These are phyloP conservation scores for Melinaea marsaeus DNA, from an alignment of 2,888 invertebrate genomes.

Conservation along the genomic window DNA sequence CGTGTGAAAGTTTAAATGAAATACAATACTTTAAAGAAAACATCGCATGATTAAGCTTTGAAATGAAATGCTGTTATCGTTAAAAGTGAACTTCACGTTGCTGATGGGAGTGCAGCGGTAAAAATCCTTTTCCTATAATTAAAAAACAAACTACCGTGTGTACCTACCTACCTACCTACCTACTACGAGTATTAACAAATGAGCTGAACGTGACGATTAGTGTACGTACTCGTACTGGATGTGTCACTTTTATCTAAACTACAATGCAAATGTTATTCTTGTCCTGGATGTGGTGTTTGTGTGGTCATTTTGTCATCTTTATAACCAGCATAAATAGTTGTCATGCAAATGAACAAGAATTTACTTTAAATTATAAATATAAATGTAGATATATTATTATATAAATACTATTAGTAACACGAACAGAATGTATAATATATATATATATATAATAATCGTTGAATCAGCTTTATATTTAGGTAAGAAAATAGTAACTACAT, in stretches of 20 bases:
- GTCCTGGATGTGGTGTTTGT: neutral
- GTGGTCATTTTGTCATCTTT: conserved; percentile 1
- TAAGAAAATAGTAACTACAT: too few relatives aligned
- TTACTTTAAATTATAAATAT: too few relatives aligned
- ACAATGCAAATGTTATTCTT: conserved; percentile 4
- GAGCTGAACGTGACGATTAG: conserved; percentile 13
- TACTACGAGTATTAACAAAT: conserved; percentile 8
- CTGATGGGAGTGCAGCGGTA: conserved; percentile 16
- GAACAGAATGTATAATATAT: too few relatives aligned
- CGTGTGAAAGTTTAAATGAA: too few relatives aligned
- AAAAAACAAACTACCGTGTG: conserved; percentile 13
- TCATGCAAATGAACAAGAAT: too few relatives aligned
- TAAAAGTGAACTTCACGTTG: neutral
- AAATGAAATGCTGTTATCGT: neutral
- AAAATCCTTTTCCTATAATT: conserved; percentile 25
- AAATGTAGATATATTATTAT: too few relatives aligned
- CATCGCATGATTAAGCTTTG: neutral
- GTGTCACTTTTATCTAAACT: neutral
- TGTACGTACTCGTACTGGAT: neutral
- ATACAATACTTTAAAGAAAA: neutral
- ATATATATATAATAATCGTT: too few relatives aligned
- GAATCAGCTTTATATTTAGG: too few relatives aligned
- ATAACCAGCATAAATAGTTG: neutral
- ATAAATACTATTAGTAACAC: too few relatives aligned
- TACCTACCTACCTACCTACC: too few relatives aligned